Percentiles rank a stretch among this genome's conserved stretches.
phyloP scores from a whole-genome alignment of 1,140 invertebrate species.

The Penaeus indicus region DNA sequence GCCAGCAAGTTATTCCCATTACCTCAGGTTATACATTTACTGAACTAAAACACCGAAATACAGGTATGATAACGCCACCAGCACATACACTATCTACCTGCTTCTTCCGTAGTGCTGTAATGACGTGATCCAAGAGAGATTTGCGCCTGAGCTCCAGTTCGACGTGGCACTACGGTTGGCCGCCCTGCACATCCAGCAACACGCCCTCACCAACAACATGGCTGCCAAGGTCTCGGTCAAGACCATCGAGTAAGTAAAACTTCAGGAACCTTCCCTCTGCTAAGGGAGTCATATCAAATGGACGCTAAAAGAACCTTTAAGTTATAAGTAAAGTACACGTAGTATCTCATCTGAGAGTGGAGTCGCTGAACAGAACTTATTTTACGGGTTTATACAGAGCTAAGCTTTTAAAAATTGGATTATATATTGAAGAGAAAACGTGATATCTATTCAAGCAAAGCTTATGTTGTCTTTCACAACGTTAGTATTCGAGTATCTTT shows the following conservation, averaged over 20 bases:
- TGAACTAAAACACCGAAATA: no score
- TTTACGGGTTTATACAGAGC: neutral
- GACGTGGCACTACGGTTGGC: constrained; percentile 87
- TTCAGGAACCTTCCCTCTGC: constrained; percentile 19
- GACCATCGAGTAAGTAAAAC: constrained; percentile 84
- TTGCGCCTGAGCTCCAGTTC: constrained; percentile 89
- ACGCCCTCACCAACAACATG: constrained; percentile 84
- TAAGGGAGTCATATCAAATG: no score
- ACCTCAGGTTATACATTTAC: no score
- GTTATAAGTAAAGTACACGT: constrained; percentile 28
- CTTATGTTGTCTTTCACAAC: no score
- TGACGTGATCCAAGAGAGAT: constrained; percentile 91
- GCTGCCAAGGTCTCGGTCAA: constrained; percentile 85
- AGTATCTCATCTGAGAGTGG: neutral
- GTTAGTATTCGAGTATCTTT: no score
- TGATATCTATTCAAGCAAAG: no score
- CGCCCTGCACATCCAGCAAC: constrained; percentile 91
- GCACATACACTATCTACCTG: neutral
- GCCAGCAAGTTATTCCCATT: no score
- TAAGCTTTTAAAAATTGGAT: no score
- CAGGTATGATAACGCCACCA: neutral
- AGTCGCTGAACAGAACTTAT: neutral
- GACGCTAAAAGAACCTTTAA: no score
- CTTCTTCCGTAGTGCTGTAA: constrained; percentile 83
- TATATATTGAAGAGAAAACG: no score